phyloP scores from a whole-genome alignment of 2,113 vertebrate species.

The Tapirus terrestris region DNA sequence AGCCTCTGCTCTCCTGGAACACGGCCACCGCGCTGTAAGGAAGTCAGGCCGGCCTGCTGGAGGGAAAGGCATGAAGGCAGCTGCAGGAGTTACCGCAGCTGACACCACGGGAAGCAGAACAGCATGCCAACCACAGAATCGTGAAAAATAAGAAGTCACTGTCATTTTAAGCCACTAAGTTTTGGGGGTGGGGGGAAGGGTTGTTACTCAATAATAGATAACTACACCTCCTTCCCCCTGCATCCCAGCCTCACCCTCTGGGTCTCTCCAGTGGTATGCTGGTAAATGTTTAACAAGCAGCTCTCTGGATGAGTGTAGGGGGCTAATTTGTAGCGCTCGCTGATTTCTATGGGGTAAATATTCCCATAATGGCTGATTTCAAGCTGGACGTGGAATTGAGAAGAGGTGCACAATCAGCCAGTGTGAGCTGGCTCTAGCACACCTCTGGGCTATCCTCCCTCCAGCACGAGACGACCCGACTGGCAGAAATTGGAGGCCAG shows the following conservation, averaged over 20 bases:
- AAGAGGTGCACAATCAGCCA: accelerated
- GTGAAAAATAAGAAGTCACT: not conserved
- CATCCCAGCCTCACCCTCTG: not conserved
- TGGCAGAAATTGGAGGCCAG: no score
- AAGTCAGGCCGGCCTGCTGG: not conserved
- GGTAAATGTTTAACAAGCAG: not conserved
- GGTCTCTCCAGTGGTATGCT: not conserved
- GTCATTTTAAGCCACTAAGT: not conserved
- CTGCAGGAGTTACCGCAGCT: not conserved
- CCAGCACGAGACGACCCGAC: not conserved
- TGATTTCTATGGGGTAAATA: not conserved
- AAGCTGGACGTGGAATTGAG: not conserved
- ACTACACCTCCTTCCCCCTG: not conserved
- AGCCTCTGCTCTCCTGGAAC: not conserved
- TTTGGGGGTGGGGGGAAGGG: not conserved
- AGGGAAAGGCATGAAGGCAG: not conserved
- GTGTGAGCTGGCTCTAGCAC: accelerated
- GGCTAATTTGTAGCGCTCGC: accelerated
- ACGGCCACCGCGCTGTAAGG: not conserved
- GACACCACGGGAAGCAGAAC: not conserved
- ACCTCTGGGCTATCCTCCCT: not conserved
- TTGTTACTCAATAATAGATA: not conserved
- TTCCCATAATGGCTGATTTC: not conserved
- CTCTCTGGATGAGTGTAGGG: not conserved
- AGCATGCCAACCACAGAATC: no score